Base-by-base conservation (phyloP, 2,888 invertebrate species). In the Cynaeus angustus region DNA sequence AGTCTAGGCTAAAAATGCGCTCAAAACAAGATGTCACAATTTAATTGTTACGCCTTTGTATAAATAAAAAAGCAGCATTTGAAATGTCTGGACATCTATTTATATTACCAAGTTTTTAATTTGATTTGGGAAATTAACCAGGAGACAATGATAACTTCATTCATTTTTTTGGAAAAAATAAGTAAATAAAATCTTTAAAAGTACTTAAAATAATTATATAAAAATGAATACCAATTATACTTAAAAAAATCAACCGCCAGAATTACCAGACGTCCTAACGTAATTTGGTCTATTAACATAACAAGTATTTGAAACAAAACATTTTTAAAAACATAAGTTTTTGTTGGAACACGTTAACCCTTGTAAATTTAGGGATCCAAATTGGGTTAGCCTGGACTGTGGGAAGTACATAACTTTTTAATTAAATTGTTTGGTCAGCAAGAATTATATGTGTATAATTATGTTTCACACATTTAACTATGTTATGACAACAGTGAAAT, bases 361-460 rank as follows among this genome's bases (percentile, higher is more conserved):
- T 33, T 33, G 33, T 33, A 33, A 33, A 33, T 33, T 33, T 4
- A n/a, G 33, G 33, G 33, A 33, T 33, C n/a, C 33, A 33, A 33
- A 33, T 33, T n/a, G 33, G n/a, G 33, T 33, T 33, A 33, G 1
- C 33, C 33, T 33, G 7, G 7, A 33, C 33, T 33, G 33, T 33
- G 33, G 33, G 33, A 33, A 33, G n/a, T 33, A 6, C 33, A 33
- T 33, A 33, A 33, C 33, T 33, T 33, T 33, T 33, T 33, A 33
- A 33, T 33, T 2, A 33, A 33, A 33, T 33, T 33, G 33, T 33
- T 33, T 33, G 33, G 33, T 33, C 9, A 33, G 33, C 33, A 33
- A 33, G 33, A 33, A 33, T 33, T 33, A n/a, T 33, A 33, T 33
- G n/a, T 33, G 33, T 33, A 33, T 33, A 33, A 33, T 33, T 33